These are phyloP conservation scores for Stichopus horrens DNA, from an alignment of 53 echinoderm and acorn worm genomes.

Conservation along the genomic window DNA sequence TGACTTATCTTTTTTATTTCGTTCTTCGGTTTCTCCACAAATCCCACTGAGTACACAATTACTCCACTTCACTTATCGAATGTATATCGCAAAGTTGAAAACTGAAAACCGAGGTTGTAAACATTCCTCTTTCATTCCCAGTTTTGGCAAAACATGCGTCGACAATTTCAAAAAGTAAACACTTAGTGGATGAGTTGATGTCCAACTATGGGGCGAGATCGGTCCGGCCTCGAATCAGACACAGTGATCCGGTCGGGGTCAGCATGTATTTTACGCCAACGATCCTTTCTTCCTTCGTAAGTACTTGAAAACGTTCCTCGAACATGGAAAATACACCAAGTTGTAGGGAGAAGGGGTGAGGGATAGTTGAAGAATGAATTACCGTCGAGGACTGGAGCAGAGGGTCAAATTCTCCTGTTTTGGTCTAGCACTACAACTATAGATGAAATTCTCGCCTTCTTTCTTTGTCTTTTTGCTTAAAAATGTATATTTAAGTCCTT, in stretches of 20 bases:
- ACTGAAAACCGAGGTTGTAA: too few species aligned
- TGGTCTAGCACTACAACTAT: too few species aligned
- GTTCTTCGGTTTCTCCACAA: too few species aligned
- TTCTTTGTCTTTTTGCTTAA: too few species aligned
- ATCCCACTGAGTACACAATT: too few species aligned
- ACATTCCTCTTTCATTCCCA: not conserved
- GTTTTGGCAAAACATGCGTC: not conserved
- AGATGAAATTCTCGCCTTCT: too few species aligned
- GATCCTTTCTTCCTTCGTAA: conserved; percentile 20
- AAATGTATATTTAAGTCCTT: too few species aligned
- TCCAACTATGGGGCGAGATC: conserved; percentile 27
- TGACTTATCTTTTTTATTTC: too few species aligned
- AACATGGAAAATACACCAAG: not conserved
- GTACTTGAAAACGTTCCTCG: not conserved
- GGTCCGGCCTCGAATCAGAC: conserved; percentile 3
- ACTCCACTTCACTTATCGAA: too few species aligned
- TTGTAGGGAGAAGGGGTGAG: too few species aligned
- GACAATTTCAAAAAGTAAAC: not conserved
- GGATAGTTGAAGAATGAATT: not conserved
- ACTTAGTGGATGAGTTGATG: not conserved
- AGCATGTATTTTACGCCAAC: conserved; percentile 1
- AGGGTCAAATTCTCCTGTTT: not conserved
- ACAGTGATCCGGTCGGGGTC: conserved; percentile 27
- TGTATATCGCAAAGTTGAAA: too few species aligned
- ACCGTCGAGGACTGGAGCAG: not conserved